phyloP scores from a whole-genome alignment of 2,113 vertebrate genomes.

The Ancistrus triradiatus region DNA sequence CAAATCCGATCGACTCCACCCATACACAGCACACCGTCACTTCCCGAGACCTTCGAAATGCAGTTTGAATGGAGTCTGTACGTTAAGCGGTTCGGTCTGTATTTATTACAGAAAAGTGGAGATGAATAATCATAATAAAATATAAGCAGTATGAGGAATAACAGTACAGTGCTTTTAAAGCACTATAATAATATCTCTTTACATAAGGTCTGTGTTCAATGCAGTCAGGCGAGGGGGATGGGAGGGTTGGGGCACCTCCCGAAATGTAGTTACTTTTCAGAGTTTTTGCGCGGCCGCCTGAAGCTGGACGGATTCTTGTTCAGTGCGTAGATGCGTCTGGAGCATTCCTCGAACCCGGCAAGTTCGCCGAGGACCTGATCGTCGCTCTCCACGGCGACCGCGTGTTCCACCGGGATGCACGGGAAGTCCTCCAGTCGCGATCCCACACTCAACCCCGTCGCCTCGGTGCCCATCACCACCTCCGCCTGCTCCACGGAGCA shows the following conservation, averaged over 20 bases:
- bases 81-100: too few species aligned
- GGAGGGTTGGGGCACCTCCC: too few species aligned
- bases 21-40: too few species aligned
- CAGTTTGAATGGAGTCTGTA: too few species aligned
- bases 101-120: too few species aligned
- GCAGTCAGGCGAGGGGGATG: slow-evolving; percentile 21
- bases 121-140: slow-evolving; percentile 34
- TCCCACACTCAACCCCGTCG: slow-evolving; percentile 67
- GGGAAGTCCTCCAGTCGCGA: slow-evolving; percentile 78
- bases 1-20: too few species aligned
- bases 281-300: slow-evolving; percentile 86
- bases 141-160: too few species aligned
- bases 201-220: slow-evolving; percentile 28
- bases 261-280: slow-evolving; percentile 78
- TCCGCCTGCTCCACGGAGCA: slow-evolving; percentile 91
- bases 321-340: slow-evolving; percentile 92
- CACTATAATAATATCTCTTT: slow-evolving; percentile 31
- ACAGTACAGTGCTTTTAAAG: too few species aligned
- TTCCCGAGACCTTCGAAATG: too few species aligned
- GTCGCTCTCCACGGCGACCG: slow-evolving; percentile 91
- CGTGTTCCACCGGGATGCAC: slow-evolving; percentile 90
- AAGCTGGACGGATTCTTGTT: slow-evolving; percentile 93
- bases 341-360: slow-evolving; percentile 90
- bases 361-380: slow-evolving; percentile 93
- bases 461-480: slow-evolving; percentile 93